Evolutionary conservation across 2,888 invertebrate genomes (phyloP).

Genomic region (Ectemnius cavifrons): DNA sequence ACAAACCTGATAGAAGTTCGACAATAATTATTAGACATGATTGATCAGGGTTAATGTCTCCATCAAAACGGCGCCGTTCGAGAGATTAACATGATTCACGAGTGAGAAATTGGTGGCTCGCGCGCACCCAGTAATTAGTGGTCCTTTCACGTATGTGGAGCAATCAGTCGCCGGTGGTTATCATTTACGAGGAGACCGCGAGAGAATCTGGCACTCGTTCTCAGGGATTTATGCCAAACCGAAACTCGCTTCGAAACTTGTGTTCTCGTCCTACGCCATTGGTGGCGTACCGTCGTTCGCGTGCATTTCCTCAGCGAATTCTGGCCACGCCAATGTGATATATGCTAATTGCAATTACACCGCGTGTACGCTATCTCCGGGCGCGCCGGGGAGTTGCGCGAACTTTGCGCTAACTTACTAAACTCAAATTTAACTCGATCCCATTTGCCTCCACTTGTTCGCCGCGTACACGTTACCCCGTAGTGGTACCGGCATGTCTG

Average conservation of each 20-base stretch:
- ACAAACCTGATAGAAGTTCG: too few relatives aligned
- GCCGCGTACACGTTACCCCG: constrained; percentile 27
- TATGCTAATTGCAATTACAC: constrained; percentile 76
- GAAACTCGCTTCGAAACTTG: not conserved
- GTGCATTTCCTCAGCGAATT: constrained; percentile 53
- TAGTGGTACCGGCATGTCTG: constrained; percentile 3
- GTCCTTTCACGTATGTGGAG: too few relatives aligned
- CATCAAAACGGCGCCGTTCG: too few relatives aligned
- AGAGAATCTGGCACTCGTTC: too few relatives aligned
- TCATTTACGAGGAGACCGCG: too few relatives aligned
- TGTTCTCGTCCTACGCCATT: constrained; percentile 49
- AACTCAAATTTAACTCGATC: constrained; percentile 68
- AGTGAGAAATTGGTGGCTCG: too few relatives aligned
- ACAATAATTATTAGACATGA: too few relatives aligned
- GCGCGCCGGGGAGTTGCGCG: constrained; percentile 58
- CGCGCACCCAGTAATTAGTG: too few relatives aligned
- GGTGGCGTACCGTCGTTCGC: constrained; percentile 53
- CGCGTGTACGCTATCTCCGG: constrained; percentile 67
- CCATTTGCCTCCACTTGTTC: constrained; percentile 63
- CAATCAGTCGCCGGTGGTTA: too few relatives aligned
- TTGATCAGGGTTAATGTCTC: too few relatives aligned
- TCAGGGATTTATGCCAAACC: not conserved
- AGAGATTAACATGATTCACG: too few relatives aligned
- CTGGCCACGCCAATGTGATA: constrained; percentile 68
- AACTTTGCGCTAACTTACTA: constrained; percentile 69